Evolutionary conservation across 37 sponge, comb jelly and placozoan genomes (phyloP), one percentile per base, ranked within the genome.

Genomic region (Diacarnus erythraeanus): DNA sequence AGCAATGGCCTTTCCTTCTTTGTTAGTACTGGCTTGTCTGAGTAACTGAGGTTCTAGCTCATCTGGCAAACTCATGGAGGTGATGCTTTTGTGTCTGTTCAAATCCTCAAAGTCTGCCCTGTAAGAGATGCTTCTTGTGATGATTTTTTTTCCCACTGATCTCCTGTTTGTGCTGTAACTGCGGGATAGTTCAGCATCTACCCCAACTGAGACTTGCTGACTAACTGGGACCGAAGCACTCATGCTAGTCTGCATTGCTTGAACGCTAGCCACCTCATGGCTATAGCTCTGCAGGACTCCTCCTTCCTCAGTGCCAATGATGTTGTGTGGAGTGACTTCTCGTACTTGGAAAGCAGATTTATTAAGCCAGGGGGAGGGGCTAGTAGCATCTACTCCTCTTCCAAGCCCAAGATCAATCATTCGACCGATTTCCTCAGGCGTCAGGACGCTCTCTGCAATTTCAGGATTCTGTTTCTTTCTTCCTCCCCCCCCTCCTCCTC

Each of bases 311-410:
- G 79, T 88, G 0, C 78, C 89, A 31, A 88, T 60, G 41, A 83
- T 38, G 59, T 59, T 82, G 51, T 1, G 5, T 20, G 64, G 64
- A 15, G 64, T 60, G 26, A 83, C 47, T 27, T 61, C 15, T 25
- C 89, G 34, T 0, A 88, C 80, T 57, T 90, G 90, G 71, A 90
- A 90, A n/a, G 90, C 67, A 59, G 57, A 77, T 72, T 90, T 90
- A 47, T 84, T 63, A 2, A 57, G 21, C 90, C 90, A 90, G 9
- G 90, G 90, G 33, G 79, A 74, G 8, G 60, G 65, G 26, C 66
- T 40, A 25, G 90, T 81, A 21, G 85, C 85, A 40, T 90, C 90
- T 30, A 90, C 38, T 4, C 90, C 90, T 40, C 90, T 38, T 40
- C 90, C 90, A 3, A 90, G 82, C 17, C 90, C 90, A 0, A 90